These are phyloP conservation scores for Lithodes maja DNA, from an alignment of 2,888 invertebrate genomes.

Conservation along the genomic window DNA sequence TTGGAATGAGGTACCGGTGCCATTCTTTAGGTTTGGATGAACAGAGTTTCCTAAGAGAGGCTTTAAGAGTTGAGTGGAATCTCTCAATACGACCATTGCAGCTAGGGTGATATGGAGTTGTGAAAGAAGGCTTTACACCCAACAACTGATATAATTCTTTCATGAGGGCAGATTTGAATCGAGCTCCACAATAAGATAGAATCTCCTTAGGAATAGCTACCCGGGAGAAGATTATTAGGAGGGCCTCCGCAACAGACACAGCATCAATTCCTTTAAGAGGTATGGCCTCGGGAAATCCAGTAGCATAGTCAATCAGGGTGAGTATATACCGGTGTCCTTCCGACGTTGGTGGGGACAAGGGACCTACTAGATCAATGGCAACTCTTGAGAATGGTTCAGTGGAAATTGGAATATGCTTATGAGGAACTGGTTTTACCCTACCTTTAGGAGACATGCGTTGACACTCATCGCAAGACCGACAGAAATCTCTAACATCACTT, in stretches of 20 bases:
- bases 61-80: no score
- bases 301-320: constrained; percentile 32
- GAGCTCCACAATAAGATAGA: neutral
- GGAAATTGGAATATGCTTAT: constrained; percentile 15
- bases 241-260: neutral
- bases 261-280: constrained; percentile 25
- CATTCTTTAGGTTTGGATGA: constrained; percentile 7
- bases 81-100: no score
- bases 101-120: no score
- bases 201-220: constrained; percentile 12
- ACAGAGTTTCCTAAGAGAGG: neutral
- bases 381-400: constrained; percentile 16
- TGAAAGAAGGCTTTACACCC: no score
- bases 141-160: constrained; percentile 14
- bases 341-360: no score
- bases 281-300: constrained; percentile 36
- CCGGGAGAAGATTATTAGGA: constrained; percentile 19
- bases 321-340: constrained; percentile 23
- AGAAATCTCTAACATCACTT: neutral
- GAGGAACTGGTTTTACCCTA: neutral
- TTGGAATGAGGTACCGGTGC: constrained; percentile 37
- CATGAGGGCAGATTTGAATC: constrained; percentile 21
- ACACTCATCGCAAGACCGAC: constrained; percentile 25
- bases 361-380: constrained; percentile 31
- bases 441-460: constrained; percentile 32